Evolutionary conservation across 2,888 invertebrate genomes (phyloP), one percentile per base, ranked within the genome.

Genomic region (Melitaea athalia): DNA sequence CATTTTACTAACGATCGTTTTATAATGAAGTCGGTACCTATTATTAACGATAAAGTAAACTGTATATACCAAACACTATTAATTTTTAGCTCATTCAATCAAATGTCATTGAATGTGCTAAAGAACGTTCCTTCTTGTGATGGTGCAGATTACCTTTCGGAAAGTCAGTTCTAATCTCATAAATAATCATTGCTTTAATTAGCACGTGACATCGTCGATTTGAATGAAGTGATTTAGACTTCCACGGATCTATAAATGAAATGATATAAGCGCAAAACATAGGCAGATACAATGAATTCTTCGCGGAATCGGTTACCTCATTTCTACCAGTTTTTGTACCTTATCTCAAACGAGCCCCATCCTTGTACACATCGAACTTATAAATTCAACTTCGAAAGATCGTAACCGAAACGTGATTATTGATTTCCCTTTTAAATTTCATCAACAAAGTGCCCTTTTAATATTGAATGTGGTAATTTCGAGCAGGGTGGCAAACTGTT

Each of bases 401-500:
- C 85, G 75, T 82, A 87, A 84, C 82, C 80, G 79, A 81, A 76
- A 78, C 81, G 79, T 81, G 81, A 83, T 83, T 86, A 87, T 83
- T 78, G 81, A 84, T 82, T 79, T 80, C 74, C 74, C 75, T 77
- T 81, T 79, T 75, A 79, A 78, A 81, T 82, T 80, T 78, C 76
- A 76, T 77, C 75, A 68, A 69, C 73, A 74, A 80, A 81, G 79
- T 74, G 79, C 71, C 83, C 76, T 85, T 86, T 85, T 76, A 82
- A 85, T 83, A 83, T 84, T 81, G 78, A 81, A 81, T 73, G 77
- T 77, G 68, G 71, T 70, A 78, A 78, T 84, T 81, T 80, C 79
- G 75, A 83, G 78, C 85, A 84, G 87, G 91, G 91, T 91, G 92
- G 92, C 85, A 88, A 87, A 84, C 82, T 82, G 81, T 77, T 83